phyloP scores from a whole-genome alignment of 1,140 invertebrate genomes.

The Microplitis demolitor region DNA sequence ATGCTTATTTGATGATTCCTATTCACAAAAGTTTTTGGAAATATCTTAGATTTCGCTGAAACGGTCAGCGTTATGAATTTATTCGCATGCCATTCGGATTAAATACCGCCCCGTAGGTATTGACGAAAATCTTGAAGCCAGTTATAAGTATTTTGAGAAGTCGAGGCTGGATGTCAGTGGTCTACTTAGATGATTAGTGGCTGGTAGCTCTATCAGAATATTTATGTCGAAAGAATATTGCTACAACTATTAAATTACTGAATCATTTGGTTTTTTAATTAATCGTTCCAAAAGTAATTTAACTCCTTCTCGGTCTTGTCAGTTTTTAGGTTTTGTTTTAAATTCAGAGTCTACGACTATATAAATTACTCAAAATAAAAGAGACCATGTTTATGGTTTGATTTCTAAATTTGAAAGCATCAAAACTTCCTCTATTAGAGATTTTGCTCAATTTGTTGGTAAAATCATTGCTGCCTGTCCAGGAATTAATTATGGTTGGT shows the following conservation, averaged over 20 bases:
- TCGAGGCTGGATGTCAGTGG: too few species aligned
- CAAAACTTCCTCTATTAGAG: background rate
- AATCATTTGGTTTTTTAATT: slow-evolving; percentile 1
- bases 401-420: background rate
- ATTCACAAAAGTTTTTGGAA: too few species aligned
- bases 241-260: background rate
- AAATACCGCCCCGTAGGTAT: too few species aligned
- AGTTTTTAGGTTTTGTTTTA: background rate
- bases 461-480: slow-evolving; percentile 31
- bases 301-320: background rate
- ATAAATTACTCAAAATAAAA: slow-evolving; percentile 29
- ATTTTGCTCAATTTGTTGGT: slow-evolving; percentile 30
- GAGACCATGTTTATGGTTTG: slow-evolving; percentile 9
- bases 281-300: background rate
- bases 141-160: too few species aligned
- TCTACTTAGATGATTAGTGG: background rate
- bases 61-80: too few species aligned
- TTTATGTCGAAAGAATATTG: slow-evolving; percentile 1
- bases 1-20: too few species aligned
- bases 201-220: slow-evolving; percentile 2
- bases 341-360: slow-evolving; percentile 26
- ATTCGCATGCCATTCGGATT: too few species aligned
- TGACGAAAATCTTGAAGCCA: too few species aligned
- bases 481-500: slow-evolving; percentile 32
- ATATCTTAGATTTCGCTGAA: too few species aligned